Evolutionary conservation across 2,113 vertebrate genomes (phyloP).

Genomic region (Gobius niger): DNA sequence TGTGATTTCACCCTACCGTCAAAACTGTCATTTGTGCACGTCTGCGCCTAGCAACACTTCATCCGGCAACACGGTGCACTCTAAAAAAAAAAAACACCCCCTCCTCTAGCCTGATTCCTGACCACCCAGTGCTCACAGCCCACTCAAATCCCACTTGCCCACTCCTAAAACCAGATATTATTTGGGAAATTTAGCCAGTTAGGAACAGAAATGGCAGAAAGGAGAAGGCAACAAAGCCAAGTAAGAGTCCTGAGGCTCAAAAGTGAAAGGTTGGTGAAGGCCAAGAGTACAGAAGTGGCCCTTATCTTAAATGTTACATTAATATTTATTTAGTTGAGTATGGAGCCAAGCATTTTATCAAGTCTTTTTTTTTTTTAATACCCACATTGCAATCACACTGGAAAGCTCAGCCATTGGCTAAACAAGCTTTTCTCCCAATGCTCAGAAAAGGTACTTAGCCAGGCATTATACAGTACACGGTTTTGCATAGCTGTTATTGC

Average conservation of each 20-base stretch:
- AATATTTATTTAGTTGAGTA: conserved; percentile 18
- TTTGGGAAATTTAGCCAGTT: conserved; percentile 33
- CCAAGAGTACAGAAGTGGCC: conserved; percentile 50
- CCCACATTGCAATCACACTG: conserved; percentile 14
- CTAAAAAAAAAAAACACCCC: conserved; percentile 31
- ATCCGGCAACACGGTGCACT: conserved; percentile 34
- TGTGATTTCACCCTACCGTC: conserved; percentile 49
- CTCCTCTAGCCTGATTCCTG: conserved; percentile 41
- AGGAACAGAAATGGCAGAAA: conserved; percentile 51
- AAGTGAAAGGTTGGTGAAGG: conserved; percentile 32
- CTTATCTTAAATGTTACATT: conserved; percentile 39
- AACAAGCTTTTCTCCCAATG: conserved; percentile 39
- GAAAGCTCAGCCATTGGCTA: conserved; percentile 21
- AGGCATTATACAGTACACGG: conserved; percentile 50
- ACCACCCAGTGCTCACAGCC: conserved; percentile 38
- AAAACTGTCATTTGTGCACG: conserved; percentile 62
- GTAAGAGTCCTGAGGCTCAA: conserved; percentile 37
- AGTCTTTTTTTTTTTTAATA: conserved; percentile 18
- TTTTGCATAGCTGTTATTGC: conserved; percentile 42
- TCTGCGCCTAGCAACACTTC: conserved; percentile 46
- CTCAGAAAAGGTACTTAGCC: conserved; percentile 31
- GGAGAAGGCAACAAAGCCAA: conserved; percentile 26
- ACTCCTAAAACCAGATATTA: conserved; percentile 11
- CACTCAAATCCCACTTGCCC: conserved; percentile 12
- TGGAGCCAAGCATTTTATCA: conserved; percentile 18